phyloP scores from a whole-genome alignment of 2,797 vertebrate species.

The Peromyscus melanophrys region DNA sequence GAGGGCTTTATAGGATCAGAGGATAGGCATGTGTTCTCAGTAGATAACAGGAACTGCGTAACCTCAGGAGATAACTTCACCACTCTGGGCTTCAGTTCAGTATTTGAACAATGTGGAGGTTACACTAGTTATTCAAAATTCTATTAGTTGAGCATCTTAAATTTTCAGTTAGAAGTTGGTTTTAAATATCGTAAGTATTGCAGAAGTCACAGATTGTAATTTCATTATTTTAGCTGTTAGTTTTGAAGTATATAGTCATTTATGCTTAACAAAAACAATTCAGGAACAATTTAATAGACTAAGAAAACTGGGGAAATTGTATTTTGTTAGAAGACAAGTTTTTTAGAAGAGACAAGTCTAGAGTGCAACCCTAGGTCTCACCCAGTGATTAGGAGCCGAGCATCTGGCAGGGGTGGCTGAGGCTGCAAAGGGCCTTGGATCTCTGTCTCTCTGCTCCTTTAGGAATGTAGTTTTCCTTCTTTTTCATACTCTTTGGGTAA shows the following conservation, averaged over 20 bases:
- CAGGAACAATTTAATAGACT: background rate
- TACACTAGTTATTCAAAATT: slow-evolving; percentile 6
- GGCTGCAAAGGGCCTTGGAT: accelerated
- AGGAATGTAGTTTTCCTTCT: background rate
- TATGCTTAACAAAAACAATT: background rate
- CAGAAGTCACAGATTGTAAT: background rate
- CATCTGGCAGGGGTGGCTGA: background rate
- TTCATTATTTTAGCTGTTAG: background rate
- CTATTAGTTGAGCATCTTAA: slow-evolving; percentile 18
- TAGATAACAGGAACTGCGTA: background rate
- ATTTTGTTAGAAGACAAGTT: background rate
- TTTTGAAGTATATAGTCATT: slow-evolving; percentile 35
- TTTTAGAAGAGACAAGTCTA: background rate
- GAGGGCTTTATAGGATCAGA: slow-evolving; percentile 20
- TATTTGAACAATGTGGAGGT: slow-evolving; percentile 45
- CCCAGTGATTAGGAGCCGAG: background rate
- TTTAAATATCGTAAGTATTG: slow-evolving; percentile 23
- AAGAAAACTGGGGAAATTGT: background rate
- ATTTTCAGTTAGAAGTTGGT: background rate
- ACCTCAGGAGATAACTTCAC: background rate
- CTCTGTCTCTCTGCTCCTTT: background rate
- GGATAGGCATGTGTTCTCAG: background rate
- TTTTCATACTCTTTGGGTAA: background rate
- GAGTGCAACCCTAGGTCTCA: background rate
- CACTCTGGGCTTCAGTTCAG: background rate